These are phyloP conservation scores for Drosophila borborema DNA, from an alignment of 2,888 invertebrate genomes.

Conservation along the genomic window DNA sequence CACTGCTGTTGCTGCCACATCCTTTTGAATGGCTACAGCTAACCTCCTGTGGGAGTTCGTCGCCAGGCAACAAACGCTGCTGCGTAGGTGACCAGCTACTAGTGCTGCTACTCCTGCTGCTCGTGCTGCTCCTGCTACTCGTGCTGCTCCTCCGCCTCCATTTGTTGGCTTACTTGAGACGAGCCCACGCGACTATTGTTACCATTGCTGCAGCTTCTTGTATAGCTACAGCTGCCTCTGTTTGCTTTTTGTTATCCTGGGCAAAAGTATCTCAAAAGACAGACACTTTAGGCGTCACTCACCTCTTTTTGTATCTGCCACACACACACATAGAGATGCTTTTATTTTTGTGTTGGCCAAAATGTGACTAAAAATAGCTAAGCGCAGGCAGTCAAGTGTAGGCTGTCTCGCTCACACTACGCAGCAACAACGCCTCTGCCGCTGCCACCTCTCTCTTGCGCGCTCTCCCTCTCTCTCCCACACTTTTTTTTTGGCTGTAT, in stretches of 20 bases:
- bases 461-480: background rate
- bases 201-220: background rate
- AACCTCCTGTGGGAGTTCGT: constrained; percentile 2
- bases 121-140: background rate
- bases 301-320: constrained; percentile 37
- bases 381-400: constrained; percentile 61
- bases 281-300: constrained; percentile 67
- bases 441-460: background rate
- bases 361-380: constrained; percentile 62
- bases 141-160: background rate
- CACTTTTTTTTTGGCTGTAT: constrained; percentile 1
- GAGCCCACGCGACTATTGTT: constrained; percentile 37
- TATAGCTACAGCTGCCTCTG: background rate
- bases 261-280: constrained; percentile 29
- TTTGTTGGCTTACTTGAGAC: constrained; percentile 15
- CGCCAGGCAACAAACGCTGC: constrained; percentile 3
- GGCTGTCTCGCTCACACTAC: constrained; percentile 13
- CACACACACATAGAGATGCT: background rate
- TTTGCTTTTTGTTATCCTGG: constrained; percentile 30
- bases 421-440: background rate
- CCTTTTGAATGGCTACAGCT: constrained; percentile 4
- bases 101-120: background rate
- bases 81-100: constrained; percentile 30
- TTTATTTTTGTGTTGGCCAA: constrained; percentile 50
- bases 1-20: background rate